Evolutionary conservation across 2,888 invertebrate genomes (phyloP), one percentile per base, ranked within the genome.

Genomic region (Chirona hameri): DNA sequence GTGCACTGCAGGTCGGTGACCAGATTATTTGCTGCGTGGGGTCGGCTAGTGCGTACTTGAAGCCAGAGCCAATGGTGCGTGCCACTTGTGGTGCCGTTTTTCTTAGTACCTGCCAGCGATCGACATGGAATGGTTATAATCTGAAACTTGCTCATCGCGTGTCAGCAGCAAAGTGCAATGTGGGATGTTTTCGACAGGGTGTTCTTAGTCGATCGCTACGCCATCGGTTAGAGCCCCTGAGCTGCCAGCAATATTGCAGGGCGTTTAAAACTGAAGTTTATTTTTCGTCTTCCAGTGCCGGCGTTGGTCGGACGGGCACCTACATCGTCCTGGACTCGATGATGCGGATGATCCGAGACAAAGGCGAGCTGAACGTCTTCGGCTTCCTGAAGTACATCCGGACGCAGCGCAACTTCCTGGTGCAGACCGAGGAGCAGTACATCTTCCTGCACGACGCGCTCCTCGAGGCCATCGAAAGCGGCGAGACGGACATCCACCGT

Each of bases 341-440:
- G 93, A 91, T 98, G 82, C 94, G 94, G 87, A 97, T 98, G 89
- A 93, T 98, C 81, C 92, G 93, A 86, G 92, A 93, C 83, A 93
- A 95, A 85, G 92, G 93, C 83, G 95, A 95, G 84, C 92, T 98
- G 10, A 97, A 97, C 86, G 94, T 98, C 0, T 95, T 93, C 87
- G 97, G 96, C 81, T 99, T 98, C 89, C 91, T 99, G 81, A 94
- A 95, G 85, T 95, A 98, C 87, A 99, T 99, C 87, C 92, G 99
- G 83, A 93, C 95, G 31, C 99, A 99, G 88, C 90, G 99, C 82
- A 98, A 98, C 89, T 97, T 96, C 89, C 91, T 99, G 85, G 99
- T 99, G 0, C 99, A 99, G 89, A 99, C 99, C 15, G 97, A 99
- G 90, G 98, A 99, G 87, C 99, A 99, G 88, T 99, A 98, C 89